Conservation (phyloP, 2,113 vertebrate genomes). For the Epinephelus cyanopodus region DNA sequence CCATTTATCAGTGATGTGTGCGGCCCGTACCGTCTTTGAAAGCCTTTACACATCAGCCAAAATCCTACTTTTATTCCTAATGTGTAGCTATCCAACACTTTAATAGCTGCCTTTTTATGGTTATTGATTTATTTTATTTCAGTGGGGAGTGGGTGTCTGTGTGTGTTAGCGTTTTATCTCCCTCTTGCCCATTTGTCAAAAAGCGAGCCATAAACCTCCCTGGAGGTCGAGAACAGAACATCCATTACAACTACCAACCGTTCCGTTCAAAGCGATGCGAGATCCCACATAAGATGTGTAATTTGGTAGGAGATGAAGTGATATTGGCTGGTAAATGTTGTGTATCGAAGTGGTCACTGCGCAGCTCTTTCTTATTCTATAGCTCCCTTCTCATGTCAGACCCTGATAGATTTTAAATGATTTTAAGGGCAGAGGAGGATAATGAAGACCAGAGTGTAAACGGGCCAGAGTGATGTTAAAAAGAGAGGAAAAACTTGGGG, state of each 20-base stretch:
- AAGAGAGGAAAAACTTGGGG: conserved; percentile 60
- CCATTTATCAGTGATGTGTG: conserved; percentile 60
- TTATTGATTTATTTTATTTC: conserved; percentile 72
- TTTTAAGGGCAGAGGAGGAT: conserved; percentile 71
- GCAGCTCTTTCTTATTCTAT: conserved; percentile 17
- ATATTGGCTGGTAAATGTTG: conserved; percentile 57
- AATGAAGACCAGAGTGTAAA: conserved; percentile 81
- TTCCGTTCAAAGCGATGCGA: conserved; percentile 46
- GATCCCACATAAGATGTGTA: conserved; percentile 41
- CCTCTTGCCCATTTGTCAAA: conserved; percentile 64
- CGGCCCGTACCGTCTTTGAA: conserved; percentile 30
- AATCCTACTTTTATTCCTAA: conserved; percentile 61
- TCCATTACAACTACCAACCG: conserved; percentile 42
- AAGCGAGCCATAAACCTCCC: conserved; percentile 56
- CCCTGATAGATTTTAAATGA: conserved; percentile 68
- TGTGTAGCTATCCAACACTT: conserved; percentile 54
- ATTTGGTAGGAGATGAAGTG: conserved; percentile 45
- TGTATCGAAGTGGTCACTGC: conserved; percentile 37
- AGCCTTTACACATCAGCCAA: conserved; percentile 69
- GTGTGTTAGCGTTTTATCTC: conserved; percentile 55
- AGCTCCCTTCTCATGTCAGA: conserved; percentile 43
- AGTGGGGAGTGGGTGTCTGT: conserved; percentile 49
- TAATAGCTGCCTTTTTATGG: conserved; percentile 70
- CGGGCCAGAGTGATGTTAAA: conserved; percentile 70
- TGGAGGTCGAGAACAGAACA: conserved; percentile 55